phyloP scores from a whole-genome alignment of 2,113 vertebrate species.

The Oncorhynchus clarkii region DNA sequence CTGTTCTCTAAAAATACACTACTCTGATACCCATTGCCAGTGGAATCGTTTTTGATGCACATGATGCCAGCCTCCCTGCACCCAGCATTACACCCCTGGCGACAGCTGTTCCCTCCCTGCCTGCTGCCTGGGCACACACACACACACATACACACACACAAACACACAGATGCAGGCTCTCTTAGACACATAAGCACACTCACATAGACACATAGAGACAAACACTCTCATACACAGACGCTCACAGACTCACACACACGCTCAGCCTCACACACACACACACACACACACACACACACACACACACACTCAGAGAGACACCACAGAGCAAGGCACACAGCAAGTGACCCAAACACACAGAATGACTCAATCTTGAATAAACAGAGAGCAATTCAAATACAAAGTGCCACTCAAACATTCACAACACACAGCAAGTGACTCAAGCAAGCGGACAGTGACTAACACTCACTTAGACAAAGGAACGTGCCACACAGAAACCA shows the following conservation, averaged over 20 bases:
- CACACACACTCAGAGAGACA: too few relatives aligned
- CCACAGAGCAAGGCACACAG: background rate
- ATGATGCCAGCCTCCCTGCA: constrained; percentile 18
- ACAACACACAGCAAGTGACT: constrained; percentile 1
- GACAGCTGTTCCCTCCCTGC: constrained; percentile 40
- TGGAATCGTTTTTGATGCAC: constrained; percentile 12
- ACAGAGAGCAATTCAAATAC: background rate
- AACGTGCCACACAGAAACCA: background rate
- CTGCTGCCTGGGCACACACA: constrained; percentile 18
- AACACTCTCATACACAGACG: too few relatives aligned
- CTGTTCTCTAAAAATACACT: constrained; percentile 11
- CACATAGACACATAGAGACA: background rate
- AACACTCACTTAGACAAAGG: background rate
- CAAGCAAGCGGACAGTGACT: background rate
- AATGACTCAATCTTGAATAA: background rate
- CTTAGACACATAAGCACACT: background rate
- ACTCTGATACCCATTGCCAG: constrained; percentile 25
- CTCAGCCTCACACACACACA: background rate
- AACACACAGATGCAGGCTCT: background rate
- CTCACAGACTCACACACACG: background rate
- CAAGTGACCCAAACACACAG: background rate
- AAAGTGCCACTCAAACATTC: background rate
- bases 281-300: background rate
- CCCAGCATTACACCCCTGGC: constrained; percentile 29
- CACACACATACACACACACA: background rate